Percentiles rank a stretch among this genome's conserved stretches.
These are phyloP conservation scores for Probaryconus sp. DNA, from an alignment of 1,140 invertebrate genomes.

Conservation along the genomic window DNA sequence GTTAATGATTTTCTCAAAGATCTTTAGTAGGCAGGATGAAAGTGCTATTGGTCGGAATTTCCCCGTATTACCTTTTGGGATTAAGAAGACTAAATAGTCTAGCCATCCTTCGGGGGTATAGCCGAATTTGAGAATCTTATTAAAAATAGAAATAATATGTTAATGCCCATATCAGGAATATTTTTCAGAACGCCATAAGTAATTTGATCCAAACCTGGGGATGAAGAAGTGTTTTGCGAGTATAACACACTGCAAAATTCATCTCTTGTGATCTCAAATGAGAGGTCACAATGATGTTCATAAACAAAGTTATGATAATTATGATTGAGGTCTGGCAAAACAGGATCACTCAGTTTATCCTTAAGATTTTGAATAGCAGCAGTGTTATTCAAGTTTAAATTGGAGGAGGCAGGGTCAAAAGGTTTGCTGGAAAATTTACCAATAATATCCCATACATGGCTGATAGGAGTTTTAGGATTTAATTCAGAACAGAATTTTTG, in stretches of 20 bases:
- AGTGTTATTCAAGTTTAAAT: neutral
- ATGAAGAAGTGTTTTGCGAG: neutral
- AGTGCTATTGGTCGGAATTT: conserved; percentile 52
- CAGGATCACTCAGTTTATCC: neutral
- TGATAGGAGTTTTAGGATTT: neutral
- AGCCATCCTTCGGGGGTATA: conserved; percentile 1
- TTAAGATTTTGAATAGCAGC: neutral
- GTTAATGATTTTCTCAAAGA: conserved; percentile 41
- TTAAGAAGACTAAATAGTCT: conserved; percentile 24
- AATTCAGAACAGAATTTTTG: neutral
- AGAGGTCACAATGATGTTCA: neutral
- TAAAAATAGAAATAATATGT: conserved; percentile 4
- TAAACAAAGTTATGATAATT: neutral
- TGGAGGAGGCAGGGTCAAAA: neutral
- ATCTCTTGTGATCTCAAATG: too few relatives aligned
- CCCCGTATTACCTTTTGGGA: conserved; percentile 12
- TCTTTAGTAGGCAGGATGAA: conserved; percentile 33
- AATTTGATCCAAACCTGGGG: conserved; percentile 19
- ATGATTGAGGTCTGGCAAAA: neutral
- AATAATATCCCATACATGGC: neutral
- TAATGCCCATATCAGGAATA: neutral
- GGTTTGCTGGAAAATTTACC: neutral
- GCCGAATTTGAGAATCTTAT: neutral
- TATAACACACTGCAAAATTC: neutral
- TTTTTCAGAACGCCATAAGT: conserved; percentile 1